phyloP scores from a whole-genome alignment of 2,888 invertebrate genomes.

The Eupeodes luniger region DNA sequence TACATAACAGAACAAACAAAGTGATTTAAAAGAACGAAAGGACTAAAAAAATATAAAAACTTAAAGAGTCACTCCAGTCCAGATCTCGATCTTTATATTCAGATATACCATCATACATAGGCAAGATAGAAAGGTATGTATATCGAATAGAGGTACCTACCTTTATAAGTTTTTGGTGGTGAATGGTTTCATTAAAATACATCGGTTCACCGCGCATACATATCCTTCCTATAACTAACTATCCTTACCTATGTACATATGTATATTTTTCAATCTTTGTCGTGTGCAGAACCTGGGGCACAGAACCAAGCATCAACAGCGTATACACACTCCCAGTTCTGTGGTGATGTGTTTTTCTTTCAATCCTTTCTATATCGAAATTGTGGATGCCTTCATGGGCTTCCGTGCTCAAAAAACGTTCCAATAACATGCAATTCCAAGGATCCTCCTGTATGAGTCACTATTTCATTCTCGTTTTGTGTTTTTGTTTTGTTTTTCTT shows the following conservation, averaged over 20 bases:
- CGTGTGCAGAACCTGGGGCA: not conserved
- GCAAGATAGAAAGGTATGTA: too few relatives aligned
- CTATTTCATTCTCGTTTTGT: conserved; percentile 16
- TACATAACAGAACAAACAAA: not conserved
- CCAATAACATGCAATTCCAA: conserved; percentile 27
- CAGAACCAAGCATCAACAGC: conserved; percentile 1
- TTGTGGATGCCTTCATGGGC: conserved; percentile 29
- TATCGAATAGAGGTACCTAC: not conserved
- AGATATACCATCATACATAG: too few relatives aligned
- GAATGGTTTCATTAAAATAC: conserved; percentile 40
- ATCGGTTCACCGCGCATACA: conserved; percentile 26
- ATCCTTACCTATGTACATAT: not conserved
- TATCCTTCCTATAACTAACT: not conserved
- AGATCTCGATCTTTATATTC: not conserved
- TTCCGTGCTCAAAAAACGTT: conserved; percentile 33
- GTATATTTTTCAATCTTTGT: conserved; percentile 19
- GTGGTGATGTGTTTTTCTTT: not conserved
- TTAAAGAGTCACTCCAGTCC: not conserved
- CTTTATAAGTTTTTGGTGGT: not conserved
- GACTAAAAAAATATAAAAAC: too few relatives aligned
- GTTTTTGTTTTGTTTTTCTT: not conserved
- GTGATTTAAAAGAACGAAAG: not conserved
- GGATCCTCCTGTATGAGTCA: conserved; percentile 35
- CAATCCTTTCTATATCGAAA: not conserved
- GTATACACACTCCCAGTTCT: not conserved